Percentiles rank a stretch among this genome's conserved stretches.
These are phyloP conservation scores for Misgurnus anguillicaudatus DNA, from an alignment of 2,113 vertebrate species.

Conservation along the genomic window DNA sequence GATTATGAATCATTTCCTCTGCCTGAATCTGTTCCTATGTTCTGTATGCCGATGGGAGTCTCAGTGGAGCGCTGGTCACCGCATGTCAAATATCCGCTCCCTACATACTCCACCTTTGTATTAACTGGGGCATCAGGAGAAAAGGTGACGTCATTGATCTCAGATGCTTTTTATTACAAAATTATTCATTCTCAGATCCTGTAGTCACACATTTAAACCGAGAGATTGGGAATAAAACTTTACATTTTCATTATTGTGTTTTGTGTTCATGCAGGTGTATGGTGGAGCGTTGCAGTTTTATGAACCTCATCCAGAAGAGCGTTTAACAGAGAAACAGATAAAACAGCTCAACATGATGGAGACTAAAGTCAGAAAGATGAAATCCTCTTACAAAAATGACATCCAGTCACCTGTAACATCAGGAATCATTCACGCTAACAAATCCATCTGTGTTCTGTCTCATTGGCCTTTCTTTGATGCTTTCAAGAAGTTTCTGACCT, in stretches of 20 bases:
- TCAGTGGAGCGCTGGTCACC: slow-evolving; percentile 95
- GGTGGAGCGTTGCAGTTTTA: slow-evolving; percentile 98
- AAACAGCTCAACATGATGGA: slow-evolving; percentile 89
- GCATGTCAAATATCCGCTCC: slow-evolving; percentile 87
- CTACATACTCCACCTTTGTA: slow-evolving; percentile 95
- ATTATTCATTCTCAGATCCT: too few species aligned
- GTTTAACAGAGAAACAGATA: slow-evolving; percentile 89
- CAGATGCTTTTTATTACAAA: too few species aligned
- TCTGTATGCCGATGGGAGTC: slow-evolving; percentile 97
- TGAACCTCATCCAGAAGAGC: slow-evolving; percentile 83
- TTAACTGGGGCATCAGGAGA: slow-evolving; percentile 89
- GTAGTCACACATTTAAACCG: too few species aligned
- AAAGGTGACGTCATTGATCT: slow-evolving; percentile 75
- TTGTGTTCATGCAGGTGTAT: slow-evolving; percentile 79
- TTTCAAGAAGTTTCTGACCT: slow-evolving; percentile 94
- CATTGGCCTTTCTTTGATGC: slow-evolving; percentile 98
- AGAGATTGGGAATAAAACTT: too few species aligned
- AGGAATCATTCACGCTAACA: slow-evolving; percentile 86
- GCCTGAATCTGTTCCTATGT: slow-evolving; percentile 93
- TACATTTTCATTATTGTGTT: not conserved
- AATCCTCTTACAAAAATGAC: slow-evolving; percentile 82
- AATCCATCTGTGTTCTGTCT: slow-evolving; percentile 96
- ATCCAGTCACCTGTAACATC: slow-evolving; percentile 77
- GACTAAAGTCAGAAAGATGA: slow-evolving; percentile 84
- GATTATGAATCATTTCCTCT: slow-evolving; percentile 93